phyloP scores from a whole-genome alignment of 2,888 invertebrate genomes.

The Gari tellinella region DNA sequence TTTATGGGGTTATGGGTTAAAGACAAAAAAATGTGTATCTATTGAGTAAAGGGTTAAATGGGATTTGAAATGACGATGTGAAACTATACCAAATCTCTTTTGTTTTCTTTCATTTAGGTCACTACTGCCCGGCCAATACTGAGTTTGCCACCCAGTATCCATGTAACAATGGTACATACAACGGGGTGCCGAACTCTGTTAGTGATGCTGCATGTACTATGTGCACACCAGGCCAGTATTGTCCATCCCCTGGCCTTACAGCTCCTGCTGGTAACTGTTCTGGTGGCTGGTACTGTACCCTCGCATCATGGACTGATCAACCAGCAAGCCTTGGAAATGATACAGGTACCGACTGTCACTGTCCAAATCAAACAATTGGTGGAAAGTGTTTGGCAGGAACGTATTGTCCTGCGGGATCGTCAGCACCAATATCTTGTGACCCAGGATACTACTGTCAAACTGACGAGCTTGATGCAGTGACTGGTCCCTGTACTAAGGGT shows the following conservation, averaged over 20 bases:
- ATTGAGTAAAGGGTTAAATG: too few relatives aligned
- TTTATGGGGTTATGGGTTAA: too few relatives aligned
- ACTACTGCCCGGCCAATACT: constrained; percentile 76
- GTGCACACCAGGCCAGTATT: constrained; percentile 81
- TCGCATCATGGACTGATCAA: constrained; percentile 76
- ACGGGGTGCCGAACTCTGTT: constrained; percentile 72
- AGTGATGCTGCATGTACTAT: constrained; percentile 71
- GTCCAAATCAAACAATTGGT: constrained; percentile 76
- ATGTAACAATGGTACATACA: constrained; percentile 79
- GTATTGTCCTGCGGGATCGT: constrained; percentile 80
- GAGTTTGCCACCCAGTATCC: constrained; percentile 77
- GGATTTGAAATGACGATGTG: too few relatives aligned
- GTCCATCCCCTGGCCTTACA: constrained; percentile 73
- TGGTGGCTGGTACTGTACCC: constrained; percentile 81
- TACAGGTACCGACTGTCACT: constrained; percentile 68
- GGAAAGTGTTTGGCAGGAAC: constrained; percentile 79
- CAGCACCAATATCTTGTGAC: constrained; percentile 72
- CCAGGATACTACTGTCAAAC: constrained; percentile 78
- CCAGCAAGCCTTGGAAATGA: constrained; percentile 76
- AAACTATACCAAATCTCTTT: too few relatives aligned
- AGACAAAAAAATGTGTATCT: too few relatives aligned
- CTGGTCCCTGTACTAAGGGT: constrained; percentile 78
- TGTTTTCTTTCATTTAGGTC: constrained; percentile 66
- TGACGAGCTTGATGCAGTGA: constrained; percentile 71
- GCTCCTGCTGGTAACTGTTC: constrained; percentile 76